phyloP scores from a whole-genome alignment of 1,140 invertebrate species.

The Latrodectus geometricus region DNA sequence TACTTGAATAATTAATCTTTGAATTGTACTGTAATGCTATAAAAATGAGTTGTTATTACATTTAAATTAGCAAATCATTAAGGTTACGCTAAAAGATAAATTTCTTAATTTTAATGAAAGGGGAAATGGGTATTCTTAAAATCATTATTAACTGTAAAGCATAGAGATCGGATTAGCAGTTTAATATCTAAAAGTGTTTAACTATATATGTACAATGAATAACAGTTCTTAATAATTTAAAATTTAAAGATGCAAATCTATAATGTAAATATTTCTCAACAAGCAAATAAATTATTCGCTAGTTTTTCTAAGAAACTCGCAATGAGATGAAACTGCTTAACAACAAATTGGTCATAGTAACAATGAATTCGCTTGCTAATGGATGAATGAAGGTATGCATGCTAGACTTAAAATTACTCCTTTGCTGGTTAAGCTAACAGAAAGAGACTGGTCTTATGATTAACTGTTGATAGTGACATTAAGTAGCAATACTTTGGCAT shows the following conservation, averaged over 20 bases:
- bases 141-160: not conserved
- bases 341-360: not conserved
- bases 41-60: not conserved
- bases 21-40: not conserved
- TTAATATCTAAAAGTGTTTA: not conserved
- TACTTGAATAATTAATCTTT: too few species aligned
- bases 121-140: not conserved
- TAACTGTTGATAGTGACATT: not conserved
- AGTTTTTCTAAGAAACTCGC: not conserved
- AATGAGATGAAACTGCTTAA: not conserved
- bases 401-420: not conserved
- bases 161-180: not conserved
- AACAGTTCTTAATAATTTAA: not conserved
- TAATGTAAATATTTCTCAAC: not conserved
- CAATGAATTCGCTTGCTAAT: not conserved
- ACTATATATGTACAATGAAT: not conserved
- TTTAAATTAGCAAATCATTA: not conserved
- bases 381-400: not conserved
- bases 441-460: not conserved
- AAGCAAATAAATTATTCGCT: not conserved
- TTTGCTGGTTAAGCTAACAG: not conserved
- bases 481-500: slow-evolving; percentile 46
- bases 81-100: not conserved
- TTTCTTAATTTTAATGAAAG: not conserved
- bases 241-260: not conserved